Percentiles rank a stretch among this genome's conserved stretches.
Evolutionary conservation across 2,888 invertebrate genomes (phyloP).

Genomic region (Caenorhabditis drosophilae): DNA sequence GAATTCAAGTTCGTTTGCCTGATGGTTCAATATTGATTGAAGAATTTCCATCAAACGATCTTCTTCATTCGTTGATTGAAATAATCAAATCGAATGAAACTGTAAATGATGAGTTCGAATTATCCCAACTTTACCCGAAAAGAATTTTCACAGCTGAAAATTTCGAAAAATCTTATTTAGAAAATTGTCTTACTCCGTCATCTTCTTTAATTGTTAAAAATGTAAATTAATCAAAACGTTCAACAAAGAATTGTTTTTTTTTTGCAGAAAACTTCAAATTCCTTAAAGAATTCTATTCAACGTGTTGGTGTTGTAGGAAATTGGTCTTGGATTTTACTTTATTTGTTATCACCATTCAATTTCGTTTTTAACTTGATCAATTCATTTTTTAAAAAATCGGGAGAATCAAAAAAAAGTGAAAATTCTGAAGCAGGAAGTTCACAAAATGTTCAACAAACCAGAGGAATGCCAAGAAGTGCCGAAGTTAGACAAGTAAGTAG

Average conservation of each 20-base stretch:
- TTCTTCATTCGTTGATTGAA: conserved; percentile 27
- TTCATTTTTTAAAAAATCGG: neutral
- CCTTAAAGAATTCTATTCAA: too few relatives aligned
- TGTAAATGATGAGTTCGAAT: neutral
- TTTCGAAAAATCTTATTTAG: conserved; percentile 33
- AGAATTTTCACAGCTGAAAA: conserved; percentile 38
- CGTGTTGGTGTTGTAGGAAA: too few relatives aligned
- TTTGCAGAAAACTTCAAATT: conserved; percentile 2
- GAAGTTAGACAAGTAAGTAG: conserved; percentile 29
- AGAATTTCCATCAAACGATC: conserved; percentile 46
- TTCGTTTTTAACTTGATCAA: conserved; percentile 6
- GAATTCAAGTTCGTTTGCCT: conserved; percentile 42
- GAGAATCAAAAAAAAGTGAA: neutral
- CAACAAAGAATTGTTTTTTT: neutral
- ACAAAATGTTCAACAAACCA: neutral
- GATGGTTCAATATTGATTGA: conserved; percentile 34
- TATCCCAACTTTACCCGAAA: conserved; percentile 45
- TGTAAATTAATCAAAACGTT: conserved; percentile 9
- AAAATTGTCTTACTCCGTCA: conserved; percentile 46
- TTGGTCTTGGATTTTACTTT: too few relatives aligned
- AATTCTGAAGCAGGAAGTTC: neutral
- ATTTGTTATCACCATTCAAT: conserved; percentile 18
- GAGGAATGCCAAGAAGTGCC: conserved; percentile 35
- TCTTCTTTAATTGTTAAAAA: conserved; percentile 37
- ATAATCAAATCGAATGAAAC: conserved; percentile 15